phyloP scores from a whole-genome alignment of 1,140 invertebrate species.

The Venturia canescens region DNA sequence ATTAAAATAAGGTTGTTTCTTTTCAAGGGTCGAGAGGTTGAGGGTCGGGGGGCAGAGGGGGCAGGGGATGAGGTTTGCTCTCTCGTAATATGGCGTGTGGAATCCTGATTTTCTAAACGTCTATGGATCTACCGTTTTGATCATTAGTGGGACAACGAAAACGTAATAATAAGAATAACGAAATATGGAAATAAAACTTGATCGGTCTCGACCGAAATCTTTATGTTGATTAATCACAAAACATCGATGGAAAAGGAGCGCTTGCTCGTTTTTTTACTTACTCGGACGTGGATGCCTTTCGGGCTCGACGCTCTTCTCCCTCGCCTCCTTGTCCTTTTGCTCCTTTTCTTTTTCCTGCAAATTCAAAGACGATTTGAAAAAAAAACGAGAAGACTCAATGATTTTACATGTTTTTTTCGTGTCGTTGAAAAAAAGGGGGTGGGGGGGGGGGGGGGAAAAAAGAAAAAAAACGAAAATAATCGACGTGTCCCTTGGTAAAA shows the following conservation, averaged over 20 bases:
- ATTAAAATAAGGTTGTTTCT: not conserved
- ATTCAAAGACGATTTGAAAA: not conserved
- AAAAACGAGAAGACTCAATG: constrained; percentile 1
- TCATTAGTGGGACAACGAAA: constrained; percentile 6
- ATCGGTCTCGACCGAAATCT: constrained; percentile 50
- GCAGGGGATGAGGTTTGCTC: no score
- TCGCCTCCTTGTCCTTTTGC: constrained; percentile 70
- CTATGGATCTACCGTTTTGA: constrained; percentile 33
- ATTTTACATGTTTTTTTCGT: no score
- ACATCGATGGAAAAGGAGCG: no score
- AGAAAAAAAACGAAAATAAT: no score
- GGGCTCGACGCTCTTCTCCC: constrained; percentile 68
- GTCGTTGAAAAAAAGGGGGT: no score
- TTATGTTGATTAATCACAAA: constrained; percentile 48
- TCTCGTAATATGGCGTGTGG: constrained; percentile 22
- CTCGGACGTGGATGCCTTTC: constrained; percentile 75
- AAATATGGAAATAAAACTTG: not conserved
- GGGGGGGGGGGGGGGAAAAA: not conserved
- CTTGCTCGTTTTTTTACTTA: constrained; percentile 71
- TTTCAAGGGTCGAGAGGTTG: not conserved
- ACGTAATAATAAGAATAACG: not conserved
- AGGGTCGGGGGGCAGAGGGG: not conserved
- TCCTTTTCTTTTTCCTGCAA: constrained; percentile 68
- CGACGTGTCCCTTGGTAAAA: no score
- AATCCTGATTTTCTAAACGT: not conserved